phyloP scores from a whole-genome alignment of 2,113 vertebrate genomes.

The Coptodon bakossiorum region DNA sequence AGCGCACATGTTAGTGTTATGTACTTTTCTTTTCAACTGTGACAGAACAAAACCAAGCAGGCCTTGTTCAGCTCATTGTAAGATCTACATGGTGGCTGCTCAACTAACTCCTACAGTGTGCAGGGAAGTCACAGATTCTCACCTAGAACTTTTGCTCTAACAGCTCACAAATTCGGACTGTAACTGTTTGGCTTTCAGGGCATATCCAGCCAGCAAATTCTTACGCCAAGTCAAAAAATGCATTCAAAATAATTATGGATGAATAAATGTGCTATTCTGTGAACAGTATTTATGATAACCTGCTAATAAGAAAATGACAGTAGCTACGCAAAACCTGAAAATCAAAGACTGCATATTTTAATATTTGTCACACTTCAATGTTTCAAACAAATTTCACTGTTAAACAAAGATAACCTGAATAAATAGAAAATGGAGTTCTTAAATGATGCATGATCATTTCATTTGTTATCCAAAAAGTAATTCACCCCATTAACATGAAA shows the following conservation, averaged over 20 bases:
- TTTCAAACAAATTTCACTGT: not conserved
- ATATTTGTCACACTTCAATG: not conserved
- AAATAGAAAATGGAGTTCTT: not conserved
- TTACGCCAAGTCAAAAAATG: not conserved
- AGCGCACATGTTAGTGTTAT: not conserved
- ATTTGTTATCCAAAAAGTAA: not conserved
- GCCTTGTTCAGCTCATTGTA: not conserved
- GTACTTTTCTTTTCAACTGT: not conserved
- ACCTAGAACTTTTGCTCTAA: not conserved
- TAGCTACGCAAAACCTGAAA: not conserved
- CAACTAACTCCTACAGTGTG: not conserved
- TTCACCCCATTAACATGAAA: not conserved
- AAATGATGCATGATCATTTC: not conserved
- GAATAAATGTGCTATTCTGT: not conserved
- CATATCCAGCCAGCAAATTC: not conserved
- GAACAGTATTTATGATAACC: not conserved
- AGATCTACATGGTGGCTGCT: not conserved
- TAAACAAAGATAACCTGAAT: not conserved
- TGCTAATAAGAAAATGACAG: not conserved
- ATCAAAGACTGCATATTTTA: not conserved
- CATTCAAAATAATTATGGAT: not conserved
- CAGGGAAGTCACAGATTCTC: not conserved
- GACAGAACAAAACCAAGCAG: not conserved
- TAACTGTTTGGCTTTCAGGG: not conserved
- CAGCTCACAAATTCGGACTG: not conserved